Evolutionary conservation across 2,797 vertebrate genomes (phyloP).

Genomic region (Crax fasciolata): DNA sequence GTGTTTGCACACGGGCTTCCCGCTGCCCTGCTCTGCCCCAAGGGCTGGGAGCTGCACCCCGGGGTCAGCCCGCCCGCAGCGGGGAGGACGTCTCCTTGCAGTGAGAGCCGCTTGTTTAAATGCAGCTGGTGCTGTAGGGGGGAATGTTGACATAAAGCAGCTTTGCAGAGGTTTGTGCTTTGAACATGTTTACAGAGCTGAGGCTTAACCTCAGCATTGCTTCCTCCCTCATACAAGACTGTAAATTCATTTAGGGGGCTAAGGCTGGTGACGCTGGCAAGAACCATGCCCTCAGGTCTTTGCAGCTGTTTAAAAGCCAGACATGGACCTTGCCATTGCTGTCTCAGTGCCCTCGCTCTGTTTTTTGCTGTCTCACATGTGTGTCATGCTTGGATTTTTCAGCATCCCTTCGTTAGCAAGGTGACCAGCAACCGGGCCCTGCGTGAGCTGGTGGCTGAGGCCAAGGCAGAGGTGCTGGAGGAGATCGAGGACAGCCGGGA

Average conservation of each 20-base stretch:
- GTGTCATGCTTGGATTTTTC: not conserved
- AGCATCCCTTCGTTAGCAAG: conserved; percentile 92
- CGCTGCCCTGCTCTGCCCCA: not conserved
- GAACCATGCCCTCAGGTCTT: not conserved
- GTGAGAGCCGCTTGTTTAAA: not conserved
- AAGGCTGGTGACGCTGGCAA: not conserved
- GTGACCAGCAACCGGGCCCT: conserved; percentile 90
- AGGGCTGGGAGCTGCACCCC: fast-evolving
- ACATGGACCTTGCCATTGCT: fast-evolving
- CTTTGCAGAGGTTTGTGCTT: not conserved
- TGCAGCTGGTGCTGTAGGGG: not conserved
- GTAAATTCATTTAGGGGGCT: not conserved
- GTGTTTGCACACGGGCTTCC: not conserved
- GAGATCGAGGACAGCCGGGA: conserved; percentile 95
- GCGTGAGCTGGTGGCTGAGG: conserved; percentile 95
- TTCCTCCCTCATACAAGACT: not conserved
- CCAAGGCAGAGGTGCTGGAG: conserved; percentile 98
- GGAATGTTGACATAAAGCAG: not conserved
- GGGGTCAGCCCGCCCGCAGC: not conserved
- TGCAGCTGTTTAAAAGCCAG: not conserved
- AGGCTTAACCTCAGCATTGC: fast-evolving
- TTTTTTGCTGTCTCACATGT: fast-evolving
- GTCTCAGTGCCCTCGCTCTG: fast-evolving
- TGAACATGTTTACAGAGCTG: not conserved
- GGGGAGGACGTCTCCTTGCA: not conserved